phyloP scores from a whole-genome alignment of 2,888 invertebrate genomes.

The Pristionchus exspectatus region DNA sequence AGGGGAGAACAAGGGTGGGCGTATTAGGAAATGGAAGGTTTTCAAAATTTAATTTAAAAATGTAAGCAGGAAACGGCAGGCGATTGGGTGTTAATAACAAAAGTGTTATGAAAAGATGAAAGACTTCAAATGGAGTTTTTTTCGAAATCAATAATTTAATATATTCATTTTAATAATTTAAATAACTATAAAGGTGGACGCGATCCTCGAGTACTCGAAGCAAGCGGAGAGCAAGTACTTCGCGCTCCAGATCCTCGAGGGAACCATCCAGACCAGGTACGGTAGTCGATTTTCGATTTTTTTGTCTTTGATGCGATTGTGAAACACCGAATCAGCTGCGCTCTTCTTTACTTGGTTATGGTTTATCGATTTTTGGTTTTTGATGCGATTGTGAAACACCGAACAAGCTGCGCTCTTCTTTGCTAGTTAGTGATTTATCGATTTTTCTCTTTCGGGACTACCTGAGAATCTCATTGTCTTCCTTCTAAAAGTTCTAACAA shows the following conservation, averaged over 20 bases:
- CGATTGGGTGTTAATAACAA: too few relatives aligned
- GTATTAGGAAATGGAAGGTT: neutral
- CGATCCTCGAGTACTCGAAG: constrained; percentile 94
- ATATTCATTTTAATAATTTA: neutral
- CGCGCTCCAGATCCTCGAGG: constrained; percentile 98
- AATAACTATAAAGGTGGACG: constrained; percentile 87
- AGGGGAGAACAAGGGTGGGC: neutral
- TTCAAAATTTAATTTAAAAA: neutral
- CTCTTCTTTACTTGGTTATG: neutral
- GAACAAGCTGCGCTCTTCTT: neutral
- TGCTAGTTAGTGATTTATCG: neutral
- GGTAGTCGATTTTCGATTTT: neutral
- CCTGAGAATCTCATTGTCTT: too few relatives aligned
- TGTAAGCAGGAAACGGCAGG: neutral
- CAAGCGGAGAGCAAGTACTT: constrained; percentile 99
- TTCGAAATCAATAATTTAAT: neutral
- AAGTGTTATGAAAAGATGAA: too few relatives aligned
- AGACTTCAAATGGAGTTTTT: neutral
- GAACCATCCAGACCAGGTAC: constrained; percentile 93
- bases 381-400: too few relatives aligned
- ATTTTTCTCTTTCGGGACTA: too few relatives aligned
- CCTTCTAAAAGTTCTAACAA: too few relatives aligned
- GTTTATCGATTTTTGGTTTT: neutral
- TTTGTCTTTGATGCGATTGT: too few relatives aligned
- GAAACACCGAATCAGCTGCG: neutral